Evolutionary conservation across 2,797 vertebrate genomes (phyloP), one percentile per base, ranked within the genome.

Genomic region (Sebastes diaconus): DNA sequence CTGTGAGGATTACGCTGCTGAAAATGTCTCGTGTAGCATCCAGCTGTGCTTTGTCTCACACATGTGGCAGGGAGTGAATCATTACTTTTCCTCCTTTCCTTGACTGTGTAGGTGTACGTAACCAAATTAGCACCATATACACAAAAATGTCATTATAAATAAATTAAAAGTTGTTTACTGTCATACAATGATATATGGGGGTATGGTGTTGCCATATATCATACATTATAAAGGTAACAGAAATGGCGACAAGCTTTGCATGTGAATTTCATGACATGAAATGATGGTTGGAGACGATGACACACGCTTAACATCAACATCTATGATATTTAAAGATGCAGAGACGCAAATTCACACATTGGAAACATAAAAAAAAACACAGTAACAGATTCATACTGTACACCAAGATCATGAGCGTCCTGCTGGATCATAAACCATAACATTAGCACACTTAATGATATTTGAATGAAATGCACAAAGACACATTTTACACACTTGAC

Each of bases 391-490:
- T 89, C 83, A 90, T 90, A 94, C 91, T 92, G 90, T 90, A 92
- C 88, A 92, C 81, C 85, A 81, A 92, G 77, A 92, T 86, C 87
- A 92, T 92, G 90, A 93, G 88, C 75, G 50, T 79, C 94, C 92
- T 91, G 93, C 93, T 93, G 93, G 88, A 91, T 93, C 86, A 93
- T 72, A 94, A 94, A 94, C 77, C 81, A 92, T 77, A 93, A 90
- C 88, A 94, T 93, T 92, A 93, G 88, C 90, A 91, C 73, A 88
- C 54, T 36, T 58, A 46, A 88, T 90, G 91, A 81, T 68, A 90
- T 68, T 70, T 87, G 46, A 89, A 85, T 90, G 90, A 87, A 88
- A 92, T 85, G 82, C 29, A 90, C 83, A 86, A 72, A 84, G 74
- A 92, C 73, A 79, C 29, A 72, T 73, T 77, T 73, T 69, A 82